Evolutionary conservation across 2,888 invertebrate genomes (phyloP).

Genomic region (Idaea dimidiata): DNA sequence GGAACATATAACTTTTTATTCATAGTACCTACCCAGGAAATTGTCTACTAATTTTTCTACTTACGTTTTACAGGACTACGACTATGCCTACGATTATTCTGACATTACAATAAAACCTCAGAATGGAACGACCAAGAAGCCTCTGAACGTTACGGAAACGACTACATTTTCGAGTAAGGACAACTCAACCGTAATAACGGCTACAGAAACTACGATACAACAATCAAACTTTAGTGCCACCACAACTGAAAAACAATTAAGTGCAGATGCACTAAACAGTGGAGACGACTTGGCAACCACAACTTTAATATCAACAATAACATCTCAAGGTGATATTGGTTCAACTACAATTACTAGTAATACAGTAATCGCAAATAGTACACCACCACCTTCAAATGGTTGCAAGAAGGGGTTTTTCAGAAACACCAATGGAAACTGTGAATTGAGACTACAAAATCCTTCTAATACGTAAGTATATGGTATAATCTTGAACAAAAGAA

Average conservation of each 20-base stretch:
- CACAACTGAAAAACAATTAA: not conserved
- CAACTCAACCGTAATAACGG: constrained; percentile 34
- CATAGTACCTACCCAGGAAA: too few relatives aligned
- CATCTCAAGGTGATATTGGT: not conserved
- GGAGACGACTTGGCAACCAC: constrained; percentile 19
- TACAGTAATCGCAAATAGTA: constrained; percentile 17
- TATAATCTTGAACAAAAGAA: too few relatives aligned
- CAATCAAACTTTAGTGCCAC: constrained; percentile 5
- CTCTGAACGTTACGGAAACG: constrained; percentile 51
- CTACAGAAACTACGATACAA: constrained; percentile 28
- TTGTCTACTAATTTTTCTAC: not conserved
- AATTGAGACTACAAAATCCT: constrained; percentile 58
- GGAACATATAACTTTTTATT: too few relatives aligned
- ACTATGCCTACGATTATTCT: constrained; percentile 87
- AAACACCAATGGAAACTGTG: constrained; percentile 66
- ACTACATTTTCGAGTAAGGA: constrained; percentile 21
- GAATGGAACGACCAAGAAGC: constrained; percentile 66
- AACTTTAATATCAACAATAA: not conserved
- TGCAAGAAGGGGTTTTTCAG: constrained; percentile 66
- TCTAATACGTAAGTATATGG: constrained; percentile 73
- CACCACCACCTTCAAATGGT: constrained; percentile 24
- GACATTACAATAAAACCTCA: constrained; percentile 86
- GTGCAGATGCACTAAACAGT: constrained; percentile 5
- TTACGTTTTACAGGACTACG: constrained; percentile 82
- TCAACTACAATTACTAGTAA: not conserved